Base-by-base conservation (phyloP, 2,797 vertebrate genomes). In the Chelonia mydas region DNA sequence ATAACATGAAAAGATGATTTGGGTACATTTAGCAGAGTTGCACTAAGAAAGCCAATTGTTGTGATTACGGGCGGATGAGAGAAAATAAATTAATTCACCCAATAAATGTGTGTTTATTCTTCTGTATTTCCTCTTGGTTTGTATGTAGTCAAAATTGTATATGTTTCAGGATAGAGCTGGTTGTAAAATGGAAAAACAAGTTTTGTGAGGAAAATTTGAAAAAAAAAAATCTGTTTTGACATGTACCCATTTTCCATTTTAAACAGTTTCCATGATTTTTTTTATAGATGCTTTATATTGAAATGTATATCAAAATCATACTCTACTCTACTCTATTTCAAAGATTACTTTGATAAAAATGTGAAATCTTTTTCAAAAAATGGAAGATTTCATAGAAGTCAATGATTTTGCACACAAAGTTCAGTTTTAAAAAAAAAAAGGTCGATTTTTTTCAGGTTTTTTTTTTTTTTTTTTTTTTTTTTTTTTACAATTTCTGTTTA, bases 31-130 rank as follows among this genome's bases (percentile, higher is more conserved):
- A 94, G 68, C 49, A 84, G 55, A 51, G 49, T 91, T 94, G 59
- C 88, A 55, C 85, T 96, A 92, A 88, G 61, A 57, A 96, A 88
- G 27, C 59, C 84, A 76, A 28, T 61, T 88, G 15, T 53, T 95
- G 33, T 90, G 84, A 83, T 55, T 96, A 77, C 4, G 90, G 80
- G 47, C 80, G 90, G 45, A 27, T 81, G 50, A 85, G 72, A 45
- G 61, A 88, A 87, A 91, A 1, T 0, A 1, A 91, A 59, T 65
- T 1, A 55, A 31, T 81, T 83, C 45, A 87, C 93, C 84, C 15
- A 5, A 33, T 33, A 83, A 83, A 80, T 86, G 3, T 21, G 1
- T 87, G 17, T 83, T 90, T 94, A 27, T 68, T 3, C 3, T 79
- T 89, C 13, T 90, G 45, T 88, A 28, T 86, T 77, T 86, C 28